phyloP scores from a whole-genome alignment of 1,140 invertebrate species.

The Mylabris phalerata region DNA sequence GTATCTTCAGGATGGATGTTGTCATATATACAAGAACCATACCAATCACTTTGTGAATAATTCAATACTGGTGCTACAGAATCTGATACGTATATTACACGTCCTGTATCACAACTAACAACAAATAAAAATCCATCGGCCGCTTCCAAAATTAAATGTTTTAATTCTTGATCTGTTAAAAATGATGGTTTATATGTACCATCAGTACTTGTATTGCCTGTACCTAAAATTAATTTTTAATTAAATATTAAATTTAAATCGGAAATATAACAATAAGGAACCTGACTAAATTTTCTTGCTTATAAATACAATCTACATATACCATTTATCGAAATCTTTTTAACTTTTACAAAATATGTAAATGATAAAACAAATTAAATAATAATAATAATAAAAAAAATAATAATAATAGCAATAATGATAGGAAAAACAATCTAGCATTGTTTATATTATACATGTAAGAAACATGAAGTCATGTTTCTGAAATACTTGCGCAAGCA shows the following conservation, averaged over 20 bases:
- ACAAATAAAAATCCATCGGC: slow-evolving; percentile 99
- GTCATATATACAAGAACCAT: slow-evolving; percentile 89
- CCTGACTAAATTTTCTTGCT: too few species aligned
- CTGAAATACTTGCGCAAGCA: slow-evolving; percentile 13
- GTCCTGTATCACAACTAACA: slow-evolving; percentile 93
- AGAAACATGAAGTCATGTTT: slow-evolving; percentile 19
- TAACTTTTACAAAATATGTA: background rate
- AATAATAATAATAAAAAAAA: background rate
- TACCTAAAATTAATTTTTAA: slow-evolving; percentile 53
- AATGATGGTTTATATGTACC: slow-evolving; percentile 98
- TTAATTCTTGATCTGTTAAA: slow-evolving; percentile 97
- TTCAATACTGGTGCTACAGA: slow-evolving; percentile 97
- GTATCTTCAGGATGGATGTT: slow-evolving; percentile 97
- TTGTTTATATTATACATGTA: slow-evolving; percentile 14
- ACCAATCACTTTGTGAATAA: slow-evolving; percentile 95
- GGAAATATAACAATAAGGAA: too few species aligned
- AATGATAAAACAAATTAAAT: slow-evolving; percentile 5
- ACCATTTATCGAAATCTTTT: too few species aligned
- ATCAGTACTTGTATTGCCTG: slow-evolving; percentile 88
- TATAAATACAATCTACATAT: too few species aligned
- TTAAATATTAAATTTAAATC: too few species aligned
- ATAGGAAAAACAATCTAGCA: slow-evolving; percentile 8
- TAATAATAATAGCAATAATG: too few species aligned
- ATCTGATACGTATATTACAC: slow-evolving; percentile 97
- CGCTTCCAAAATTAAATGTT: slow-evolving; percentile 97